Percentiles rank a stretch among this genome's conserved stretches.
phyloP scores from a whole-genome alignment of 2,113 vertebrate species.

The Larimichthys crocea region DNA sequence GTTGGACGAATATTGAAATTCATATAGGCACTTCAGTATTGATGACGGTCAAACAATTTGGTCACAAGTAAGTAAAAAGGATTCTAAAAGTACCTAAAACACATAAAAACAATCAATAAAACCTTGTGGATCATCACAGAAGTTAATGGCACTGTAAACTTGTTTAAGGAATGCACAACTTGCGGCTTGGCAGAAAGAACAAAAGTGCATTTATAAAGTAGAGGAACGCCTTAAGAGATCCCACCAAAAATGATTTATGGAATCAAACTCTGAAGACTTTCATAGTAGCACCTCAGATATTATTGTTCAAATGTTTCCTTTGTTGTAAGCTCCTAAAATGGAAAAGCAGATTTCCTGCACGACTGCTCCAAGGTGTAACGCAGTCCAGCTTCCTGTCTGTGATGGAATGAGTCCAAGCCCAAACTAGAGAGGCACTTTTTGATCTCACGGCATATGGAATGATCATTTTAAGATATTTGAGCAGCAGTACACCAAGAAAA shows the following conservation, averaged over 20 bases:
- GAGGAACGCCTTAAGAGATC: conserved; percentile 48
- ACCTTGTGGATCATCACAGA: conserved; percentile 19
- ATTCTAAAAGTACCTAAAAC: conserved; percentile 24
- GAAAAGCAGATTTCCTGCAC: conserved; percentile 49
- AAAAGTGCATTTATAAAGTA: conserved; percentile 53
- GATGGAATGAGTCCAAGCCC: conserved; percentile 34
- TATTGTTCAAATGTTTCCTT: conserved; percentile 32
- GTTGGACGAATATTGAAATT: conserved; percentile 14
- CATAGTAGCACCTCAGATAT: background rate
- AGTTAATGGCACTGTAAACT: conserved; percentile 57
- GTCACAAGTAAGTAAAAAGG: background rate
- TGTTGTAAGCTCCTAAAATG: conserved; percentile 28
- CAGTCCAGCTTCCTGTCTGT: conserved; percentile 29
- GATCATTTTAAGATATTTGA: conserved; percentile 41
- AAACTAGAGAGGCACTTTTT: conserved; percentile 45
- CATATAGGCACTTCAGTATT: conserved; percentile 23
- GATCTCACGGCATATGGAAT: conserved; percentile 55
- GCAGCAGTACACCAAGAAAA: background rate
- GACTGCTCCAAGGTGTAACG: conserved; percentile 20
- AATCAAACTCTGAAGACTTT: conserved; percentile 29
- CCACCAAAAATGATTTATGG: conserved; percentile 11
- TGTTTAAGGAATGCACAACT: background rate
- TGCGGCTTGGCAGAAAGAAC: conserved; percentile 34
- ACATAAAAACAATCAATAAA: conserved; percentile 26
- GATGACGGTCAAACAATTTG: background rate